Evolutionary conservation across 2,888 invertebrate genomes (phyloP).

Genomic region (Leistus spinibarbis): DNA sequence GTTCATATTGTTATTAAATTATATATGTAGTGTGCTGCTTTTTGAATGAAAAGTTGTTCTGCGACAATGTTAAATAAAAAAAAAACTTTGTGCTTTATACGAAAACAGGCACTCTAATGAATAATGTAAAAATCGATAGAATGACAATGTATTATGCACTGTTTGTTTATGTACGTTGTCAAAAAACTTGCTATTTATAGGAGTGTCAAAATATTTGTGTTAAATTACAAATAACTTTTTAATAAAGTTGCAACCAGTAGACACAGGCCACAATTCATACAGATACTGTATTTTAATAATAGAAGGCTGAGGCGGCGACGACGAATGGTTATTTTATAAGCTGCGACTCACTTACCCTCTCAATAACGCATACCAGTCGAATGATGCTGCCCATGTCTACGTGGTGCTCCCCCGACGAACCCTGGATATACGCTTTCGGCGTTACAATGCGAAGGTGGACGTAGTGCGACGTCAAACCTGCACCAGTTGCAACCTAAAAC

Average conservation of each 20-base stretch:
- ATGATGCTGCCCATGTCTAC: slow-evolving; percentile 90
- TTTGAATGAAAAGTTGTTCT: neutral
- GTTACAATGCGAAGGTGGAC: slow-evolving; percentile 87
- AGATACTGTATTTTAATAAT: neutral
- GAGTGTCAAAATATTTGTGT: neutral
- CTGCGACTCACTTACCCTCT: slow-evolving; percentile 70
- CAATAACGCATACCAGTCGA: slow-evolving; percentile 88
- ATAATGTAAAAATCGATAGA: slow-evolving; percentile 1
- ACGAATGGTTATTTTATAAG: neutral
- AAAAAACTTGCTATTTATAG: neutral
- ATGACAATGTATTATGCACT: neutral
- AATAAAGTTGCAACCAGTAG: neutral
- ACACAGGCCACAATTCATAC: too few relatives aligned
- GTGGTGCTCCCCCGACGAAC: slow-evolving; percentile 81
- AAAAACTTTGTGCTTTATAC: neutral
- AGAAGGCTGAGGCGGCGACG: neutral
- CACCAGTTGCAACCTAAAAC: slow-evolving; percentile 78
- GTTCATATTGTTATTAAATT: too few relatives aligned
- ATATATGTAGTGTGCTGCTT: too few relatives aligned
- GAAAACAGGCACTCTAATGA: slow-evolving; percentile 1
- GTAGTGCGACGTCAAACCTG: slow-evolving; percentile 84
- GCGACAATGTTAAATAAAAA: neutral
- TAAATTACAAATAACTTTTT: neutral
- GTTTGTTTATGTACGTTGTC: neutral
- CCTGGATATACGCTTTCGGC: slow-evolving; percentile 88